Conservation (phyloP, 2,888 invertebrate species). For the Polietes domitor region DNA sequence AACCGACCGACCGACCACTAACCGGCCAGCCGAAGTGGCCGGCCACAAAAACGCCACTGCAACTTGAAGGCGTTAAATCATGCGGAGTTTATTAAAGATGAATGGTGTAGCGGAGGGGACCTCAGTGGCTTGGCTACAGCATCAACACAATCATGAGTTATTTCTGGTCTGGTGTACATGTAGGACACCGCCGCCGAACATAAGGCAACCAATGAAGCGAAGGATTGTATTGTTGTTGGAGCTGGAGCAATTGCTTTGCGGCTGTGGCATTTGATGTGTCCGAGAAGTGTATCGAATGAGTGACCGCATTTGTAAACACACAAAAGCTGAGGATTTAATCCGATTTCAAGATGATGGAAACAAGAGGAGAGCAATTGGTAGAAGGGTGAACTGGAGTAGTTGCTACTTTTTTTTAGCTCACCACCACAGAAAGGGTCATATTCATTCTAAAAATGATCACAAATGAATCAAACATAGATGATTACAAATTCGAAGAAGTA, state of each 20-base stretch:
- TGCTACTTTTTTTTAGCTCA: too few species aligned
- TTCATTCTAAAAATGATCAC: too few species aligned
- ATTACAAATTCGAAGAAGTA: too few species aligned
- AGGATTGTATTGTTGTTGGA: constrained; percentile 1
- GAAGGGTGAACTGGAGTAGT: too few species aligned
- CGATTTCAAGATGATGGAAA: too few species aligned
- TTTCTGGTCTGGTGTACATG: constrained; percentile 15
- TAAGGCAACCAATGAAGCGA: background rate
- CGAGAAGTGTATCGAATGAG: too few species aligned
- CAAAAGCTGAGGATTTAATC: too few species aligned
- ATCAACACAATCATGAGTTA: background rate
- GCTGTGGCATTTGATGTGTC: background rate
- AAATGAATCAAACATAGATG: too few species aligned
- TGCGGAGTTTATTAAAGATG: constrained; percentile 5
- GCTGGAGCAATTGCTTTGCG: background rate
- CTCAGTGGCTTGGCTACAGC: background rate
- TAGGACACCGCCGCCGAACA: background rate
- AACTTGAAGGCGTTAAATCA: constrained; percentile 8
- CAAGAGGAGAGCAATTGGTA: too few species aligned
- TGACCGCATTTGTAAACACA: too few species aligned
- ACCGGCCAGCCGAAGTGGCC: background rate
- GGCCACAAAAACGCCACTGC: background rate
- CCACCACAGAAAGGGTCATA: too few species aligned
- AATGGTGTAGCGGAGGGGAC: background rate
- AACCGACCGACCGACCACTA: background rate